phyloP scores from a whole-genome alignment of 2,113 vertebrate genomes.

The Myanophis thanlyinensis region DNA sequence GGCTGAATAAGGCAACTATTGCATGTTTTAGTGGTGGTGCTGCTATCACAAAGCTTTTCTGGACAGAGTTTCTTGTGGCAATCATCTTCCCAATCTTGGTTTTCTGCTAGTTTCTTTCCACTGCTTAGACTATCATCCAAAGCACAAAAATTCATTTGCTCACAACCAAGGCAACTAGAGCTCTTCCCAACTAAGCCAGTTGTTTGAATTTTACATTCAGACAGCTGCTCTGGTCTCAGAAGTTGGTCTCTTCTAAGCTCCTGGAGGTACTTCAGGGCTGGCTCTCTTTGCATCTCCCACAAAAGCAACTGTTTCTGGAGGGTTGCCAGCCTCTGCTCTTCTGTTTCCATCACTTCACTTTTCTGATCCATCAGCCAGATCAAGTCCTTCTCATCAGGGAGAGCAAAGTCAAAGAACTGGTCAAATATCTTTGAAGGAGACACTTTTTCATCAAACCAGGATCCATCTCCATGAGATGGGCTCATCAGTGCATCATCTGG shows the following conservation, averaged over 20 bases:
- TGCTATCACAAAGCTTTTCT: slow-evolving; percentile 57
- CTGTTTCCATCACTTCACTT: slow-evolving; percentile 78
- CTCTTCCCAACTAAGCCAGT: slow-evolving; percentile 18
- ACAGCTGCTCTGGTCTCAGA: slow-evolving; percentile 56
- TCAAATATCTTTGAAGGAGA: slow-evolving; percentile 68
- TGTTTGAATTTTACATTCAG: slow-evolving; percentile 65
- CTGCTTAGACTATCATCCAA: slow-evolving; percentile 39
- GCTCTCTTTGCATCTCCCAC: slow-evolving; percentile 76
- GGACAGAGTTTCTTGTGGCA: slow-evolving; percentile 55
- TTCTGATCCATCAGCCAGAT: slow-evolving; percentile 69
- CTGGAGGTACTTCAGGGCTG: slow-evolving; percentile 56
- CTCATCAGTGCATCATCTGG: slow-evolving; percentile 86
- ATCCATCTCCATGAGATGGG: slow-evolving; percentile 77
- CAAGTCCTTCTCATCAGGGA: slow-evolving; percentile 61
- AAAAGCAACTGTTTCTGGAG: slow-evolving; percentile 81
- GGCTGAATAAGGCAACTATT: slow-evolving; percentile 67
- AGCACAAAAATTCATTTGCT: slow-evolving; percentile 38
- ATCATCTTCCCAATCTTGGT: slow-evolving; percentile 70
- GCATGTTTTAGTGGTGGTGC: slow-evolving; percentile 57
- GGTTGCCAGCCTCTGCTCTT: slow-evolving; percentile 77
- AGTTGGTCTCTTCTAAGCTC: slow-evolving; percentile 48
- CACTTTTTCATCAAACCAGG: slow-evolving; percentile 73
- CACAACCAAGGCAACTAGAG: slow-evolving; percentile 54
- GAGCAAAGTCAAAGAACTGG: slow-evolving; percentile 74
- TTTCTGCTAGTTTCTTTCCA: slow-evolving; percentile 44